Evolutionary conservation across 2,888 invertebrate genomes (phyloP), one percentile per base, ranked within the genome.

Genomic region (Drosophila kanekoi): DNA sequence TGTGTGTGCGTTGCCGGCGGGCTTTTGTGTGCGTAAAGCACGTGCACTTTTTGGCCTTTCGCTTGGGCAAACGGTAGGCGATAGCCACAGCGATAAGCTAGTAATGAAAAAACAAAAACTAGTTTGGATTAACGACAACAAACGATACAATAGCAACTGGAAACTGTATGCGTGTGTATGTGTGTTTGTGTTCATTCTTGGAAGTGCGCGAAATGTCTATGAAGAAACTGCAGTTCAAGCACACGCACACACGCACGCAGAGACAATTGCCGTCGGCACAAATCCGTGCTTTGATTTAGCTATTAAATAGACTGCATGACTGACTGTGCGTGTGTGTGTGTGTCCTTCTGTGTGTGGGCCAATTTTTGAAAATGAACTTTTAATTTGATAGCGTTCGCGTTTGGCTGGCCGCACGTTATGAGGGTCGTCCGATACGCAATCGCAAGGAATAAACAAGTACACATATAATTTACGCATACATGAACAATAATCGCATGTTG

Each of bases 321-420:
- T 52, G 37, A n/a, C 51, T 28, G 9, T 45, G 48, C 53, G n/a
- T 38, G 32, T 64, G 44, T 52, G 44, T 43, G 41, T 28, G 28
- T 44, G 20, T 5, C 5, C 20, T 20, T 53, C 54, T 79, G 64
- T 75, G 62, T 71, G 70, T 71, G 51, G 63, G 72, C 64, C 79
- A 85, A 62, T 84, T 87, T 54, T 78, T 71, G 75, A 75, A 63
- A 76, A 61, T 63, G 67, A 79, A 77, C 77, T 79, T 76, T 64
- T 68, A 81, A 79, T 77, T 81, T 59, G 57, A 67, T 49, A 85
- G 68, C 54, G 70, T 69, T 49, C 81, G 68, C 54, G 70, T 69
- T 67, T 62, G 57, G 41, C 38, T 69, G 60, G 59, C 47, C 43
- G 43, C 53, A 35, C 40, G 37, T 13, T 40, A 8, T 57, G 72